A percentile compares a stretch with the other conserved stretches of the same genome.
Evolutionary conservation across 2,888 invertebrate species (phyloP).

Genomic region (Andrena flavipes): DNA sequence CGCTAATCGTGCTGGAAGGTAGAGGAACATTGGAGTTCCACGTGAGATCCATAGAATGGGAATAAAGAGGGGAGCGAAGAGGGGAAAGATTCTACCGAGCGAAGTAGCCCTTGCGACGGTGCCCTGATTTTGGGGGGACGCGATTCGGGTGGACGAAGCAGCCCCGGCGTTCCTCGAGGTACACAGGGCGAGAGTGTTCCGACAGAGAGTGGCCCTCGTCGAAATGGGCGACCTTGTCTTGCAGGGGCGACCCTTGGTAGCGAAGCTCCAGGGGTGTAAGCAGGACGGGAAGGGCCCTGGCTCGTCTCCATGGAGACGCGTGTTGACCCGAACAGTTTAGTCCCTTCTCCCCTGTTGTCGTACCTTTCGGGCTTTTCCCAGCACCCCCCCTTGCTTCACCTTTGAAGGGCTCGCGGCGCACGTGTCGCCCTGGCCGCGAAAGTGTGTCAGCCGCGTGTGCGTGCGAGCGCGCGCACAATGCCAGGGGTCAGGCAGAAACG

Average conservation of each 20-base stretch:
- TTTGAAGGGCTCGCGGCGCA: conserved; percentile 73
- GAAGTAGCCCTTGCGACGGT: too few species aligned
- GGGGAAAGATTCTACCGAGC: too few species aligned
- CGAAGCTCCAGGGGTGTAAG: conserved; percentile 60
- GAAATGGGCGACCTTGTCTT: conserved; percentile 51
- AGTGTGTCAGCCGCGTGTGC: conserved; percentile 69
- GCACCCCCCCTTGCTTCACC: conserved; percentile 47
- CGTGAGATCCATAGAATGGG: too few species aligned
- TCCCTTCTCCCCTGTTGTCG: conserved; percentile 30
- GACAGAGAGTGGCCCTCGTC: neutral
- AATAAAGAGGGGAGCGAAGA: too few species aligned
- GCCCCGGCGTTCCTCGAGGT: neutral
- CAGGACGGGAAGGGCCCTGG: conserved; percentile 67
- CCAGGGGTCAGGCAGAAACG: conserved; percentile 55
- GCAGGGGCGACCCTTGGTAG: conserved; percentile 46
- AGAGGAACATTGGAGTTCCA: neutral
- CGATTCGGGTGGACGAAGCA: neutral
- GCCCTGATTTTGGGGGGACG: neutral
- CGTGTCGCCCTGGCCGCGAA: conserved; percentile 64
- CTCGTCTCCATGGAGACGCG: conserved; percentile 80
- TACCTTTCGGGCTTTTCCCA: conserved; percentile 43
- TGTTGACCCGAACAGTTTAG: conserved; percentile 79
- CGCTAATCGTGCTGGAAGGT: neutral
- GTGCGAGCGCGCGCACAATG: conserved; percentile 54
- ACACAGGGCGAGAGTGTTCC: neutral